These are phyloP conservation scores for Bostrychus sinensis DNA, from an alignment of 2,113 vertebrate species.

Conservation along the genomic window DNA sequence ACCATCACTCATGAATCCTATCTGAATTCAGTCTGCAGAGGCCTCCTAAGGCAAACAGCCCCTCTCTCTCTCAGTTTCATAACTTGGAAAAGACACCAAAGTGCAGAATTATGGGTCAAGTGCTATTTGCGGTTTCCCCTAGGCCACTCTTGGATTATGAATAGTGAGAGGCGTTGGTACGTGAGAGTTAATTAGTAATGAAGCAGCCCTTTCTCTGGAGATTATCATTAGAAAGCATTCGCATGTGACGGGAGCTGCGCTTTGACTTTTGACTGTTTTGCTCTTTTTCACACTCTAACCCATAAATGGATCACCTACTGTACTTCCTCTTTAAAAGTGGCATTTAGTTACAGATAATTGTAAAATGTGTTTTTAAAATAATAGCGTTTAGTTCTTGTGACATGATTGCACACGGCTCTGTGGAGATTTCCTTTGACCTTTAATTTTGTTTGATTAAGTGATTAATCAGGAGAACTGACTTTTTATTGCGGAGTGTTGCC, in stretches of 20 bases:
- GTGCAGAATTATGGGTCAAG: constrained; percentile 42
- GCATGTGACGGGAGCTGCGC: constrained; percentile 16
- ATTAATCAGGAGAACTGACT: not conserved
- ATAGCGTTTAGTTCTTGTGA: not conserved
- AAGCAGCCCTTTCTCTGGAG: constrained; percentile 9
- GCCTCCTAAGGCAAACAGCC: not conserved
- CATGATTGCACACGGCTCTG: not conserved
- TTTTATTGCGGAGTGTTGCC: not conserved
- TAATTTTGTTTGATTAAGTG: constrained; percentile 1
- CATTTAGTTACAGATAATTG: not conserved
- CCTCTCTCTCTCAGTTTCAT: constrained; percentile 4
- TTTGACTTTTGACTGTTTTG: not conserved
- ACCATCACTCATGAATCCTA: not conserved
- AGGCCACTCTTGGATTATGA: constrained; percentile 15
- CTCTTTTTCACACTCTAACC: not conserved
- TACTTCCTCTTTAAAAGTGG: no score
- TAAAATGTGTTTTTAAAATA: not conserved
- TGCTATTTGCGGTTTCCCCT: constrained; percentile 36
- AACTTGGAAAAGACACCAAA: constrained; percentile 16
- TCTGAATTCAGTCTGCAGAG: not conserved
- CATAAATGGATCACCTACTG: not conserved
- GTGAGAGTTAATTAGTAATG: constrained; percentile 23
- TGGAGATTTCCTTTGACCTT: not conserved
- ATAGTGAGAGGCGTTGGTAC: constrained; percentile 10
- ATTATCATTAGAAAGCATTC: constrained; percentile 21